A percentile compares a stretch with the other conserved stretches of the same genome.
Conservation (phyloP, 2,113 vertebrate genomes). For the Megaptera novaeangliae region DNA sequence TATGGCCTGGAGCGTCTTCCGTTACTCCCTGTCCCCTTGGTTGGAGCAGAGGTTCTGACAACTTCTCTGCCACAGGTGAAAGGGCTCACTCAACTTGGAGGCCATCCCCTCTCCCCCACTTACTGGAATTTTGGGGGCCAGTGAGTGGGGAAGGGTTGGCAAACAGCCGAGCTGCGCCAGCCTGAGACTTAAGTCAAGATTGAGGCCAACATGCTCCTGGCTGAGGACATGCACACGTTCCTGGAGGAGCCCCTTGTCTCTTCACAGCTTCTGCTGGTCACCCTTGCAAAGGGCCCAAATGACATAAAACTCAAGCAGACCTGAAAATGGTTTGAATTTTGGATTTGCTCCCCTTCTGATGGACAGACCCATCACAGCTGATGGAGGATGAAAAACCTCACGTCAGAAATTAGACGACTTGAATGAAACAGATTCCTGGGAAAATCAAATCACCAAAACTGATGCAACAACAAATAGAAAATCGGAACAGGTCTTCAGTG, state of each 20-base stretch:
- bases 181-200: not conserved
- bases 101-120: rapidly evolving
- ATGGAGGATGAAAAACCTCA: not conserved
- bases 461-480: not conserved
- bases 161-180: not conserved
- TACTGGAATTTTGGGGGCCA: not conserved
- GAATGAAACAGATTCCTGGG: not conserved
- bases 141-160: rapidly evolving
- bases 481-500: not conserved
- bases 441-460: not conserved
- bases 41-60: not conserved
- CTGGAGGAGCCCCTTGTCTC: not conserved
- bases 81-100: not conserved
- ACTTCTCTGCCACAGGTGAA: not conserved
- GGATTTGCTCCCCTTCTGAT: not conserved
- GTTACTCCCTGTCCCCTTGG: rapidly evolving
- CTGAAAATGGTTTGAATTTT: not conserved
- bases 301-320: not conserved
- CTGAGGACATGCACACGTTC: not conserved
- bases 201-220: not conserved
- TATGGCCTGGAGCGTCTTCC: not conserved
- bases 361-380: not conserved
- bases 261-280: not conserved
- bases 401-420: not conserved
- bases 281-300: not conserved